Evolutionary conservation across 2,113 vertebrate genomes (phyloP).

Genomic region (Mobula hypostoma): DNA sequence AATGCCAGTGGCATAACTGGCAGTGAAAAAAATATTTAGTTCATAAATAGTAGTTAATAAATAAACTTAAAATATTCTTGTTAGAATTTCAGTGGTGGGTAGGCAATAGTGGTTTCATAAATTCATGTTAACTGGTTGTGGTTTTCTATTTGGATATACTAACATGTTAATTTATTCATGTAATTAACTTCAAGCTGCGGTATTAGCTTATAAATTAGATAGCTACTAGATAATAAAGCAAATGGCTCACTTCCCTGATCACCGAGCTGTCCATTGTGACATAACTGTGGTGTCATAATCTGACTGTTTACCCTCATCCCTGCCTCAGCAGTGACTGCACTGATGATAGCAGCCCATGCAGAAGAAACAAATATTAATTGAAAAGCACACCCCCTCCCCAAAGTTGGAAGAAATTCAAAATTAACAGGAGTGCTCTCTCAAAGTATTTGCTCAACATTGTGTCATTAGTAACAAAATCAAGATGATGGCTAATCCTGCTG

Average conservation of each 20-base stretch:
- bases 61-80: background rate
- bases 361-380: conserved; percentile 21
- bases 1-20: too few relatives aligned
- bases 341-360: conserved; percentile 1
- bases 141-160: background rate
- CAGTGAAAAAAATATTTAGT: background rate
- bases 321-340: background rate
- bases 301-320: background rate
- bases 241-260: conserved; percentile 3
- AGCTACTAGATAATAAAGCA: background rate
- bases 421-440: background rate
- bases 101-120: background rate
- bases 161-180: background rate
- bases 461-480: background rate
- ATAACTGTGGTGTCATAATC: conserved; percentile 6
- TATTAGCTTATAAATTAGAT: background rate
- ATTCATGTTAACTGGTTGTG: background rate
- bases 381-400: background rate
- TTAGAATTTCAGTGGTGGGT: background rate
- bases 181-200: background rate
- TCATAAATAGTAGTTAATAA: background rate
- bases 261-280: background rate
- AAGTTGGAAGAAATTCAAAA: background rate
- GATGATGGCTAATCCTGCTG: conserved; percentile 29
- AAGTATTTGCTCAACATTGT: background rate